phyloP scores from a whole-genome alignment of 2,113 vertebrate genomes.

The Melanotaenia duboulayi region DNA sequence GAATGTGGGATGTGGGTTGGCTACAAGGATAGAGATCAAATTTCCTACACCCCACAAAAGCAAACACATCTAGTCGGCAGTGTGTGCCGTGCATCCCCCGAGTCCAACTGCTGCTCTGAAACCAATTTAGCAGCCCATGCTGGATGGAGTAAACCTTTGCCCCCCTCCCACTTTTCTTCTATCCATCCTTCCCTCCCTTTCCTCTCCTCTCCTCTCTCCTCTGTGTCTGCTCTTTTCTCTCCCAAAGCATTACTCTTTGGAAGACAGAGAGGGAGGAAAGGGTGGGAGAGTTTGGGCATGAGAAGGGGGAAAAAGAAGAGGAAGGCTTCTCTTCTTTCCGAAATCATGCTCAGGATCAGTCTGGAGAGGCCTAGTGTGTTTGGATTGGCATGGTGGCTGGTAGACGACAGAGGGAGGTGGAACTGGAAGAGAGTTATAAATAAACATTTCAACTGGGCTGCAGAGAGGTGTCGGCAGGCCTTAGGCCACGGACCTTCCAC shows the following conservation, averaged over 20 bases:
- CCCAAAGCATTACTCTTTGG: constrained; percentile 60
- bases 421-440: constrained; percentile 82
- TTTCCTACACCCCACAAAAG: constrained; percentile 80
- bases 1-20: constrained; percentile 75
- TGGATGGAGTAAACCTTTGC: constrained; percentile 85
- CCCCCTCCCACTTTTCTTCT: constrained; percentile 59
- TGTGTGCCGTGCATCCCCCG: constrained; percentile 79
- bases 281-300: constrained; percentile 65
- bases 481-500: constrained; percentile 71
- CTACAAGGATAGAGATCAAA: constrained; percentile 72
- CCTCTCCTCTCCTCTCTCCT: constrained; percentile 47
- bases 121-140: constrained; percentile 87
- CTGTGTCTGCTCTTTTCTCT: constrained; percentile 55
- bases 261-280: constrained; percentile 61
- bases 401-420: constrained; percentile 85
- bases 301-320: constrained; percentile 53
- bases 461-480: constrained; percentile 86
- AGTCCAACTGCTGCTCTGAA: constrained; percentile 88
- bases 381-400: constrained; percentile 86
- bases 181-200: constrained; percentile 52
- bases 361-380: constrained; percentile 86
- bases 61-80: constrained; percentile 77
- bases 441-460: constrained; percentile 87
- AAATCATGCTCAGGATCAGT: constrained; percentile 83
- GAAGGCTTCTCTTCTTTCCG: constrained; percentile 82